Evolutionary conservation across 2,797 vertebrate genomes (phyloP).

Genomic region (Tapirus indicus): DNA sequence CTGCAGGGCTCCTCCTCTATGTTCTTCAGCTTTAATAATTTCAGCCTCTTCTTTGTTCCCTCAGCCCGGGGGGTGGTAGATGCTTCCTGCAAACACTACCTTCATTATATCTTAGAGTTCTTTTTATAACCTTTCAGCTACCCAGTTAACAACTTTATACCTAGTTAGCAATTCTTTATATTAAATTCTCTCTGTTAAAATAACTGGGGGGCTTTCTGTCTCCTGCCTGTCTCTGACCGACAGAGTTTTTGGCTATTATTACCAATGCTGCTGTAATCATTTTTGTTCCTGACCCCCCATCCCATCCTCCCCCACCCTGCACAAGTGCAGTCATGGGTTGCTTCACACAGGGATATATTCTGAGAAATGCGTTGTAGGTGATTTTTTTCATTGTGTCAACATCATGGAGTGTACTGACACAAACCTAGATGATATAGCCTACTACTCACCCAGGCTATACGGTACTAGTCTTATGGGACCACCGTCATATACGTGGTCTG

Average conservation of each 20-base stretch:
- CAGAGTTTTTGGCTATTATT: not conserved
- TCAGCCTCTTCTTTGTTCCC: slow-evolving; percentile 28
- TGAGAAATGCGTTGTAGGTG: too few relatives aligned
- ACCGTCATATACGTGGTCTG: too few relatives aligned
- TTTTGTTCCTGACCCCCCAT: not conserved
- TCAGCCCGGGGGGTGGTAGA: not conserved
- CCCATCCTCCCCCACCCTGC: too few relatives aligned
- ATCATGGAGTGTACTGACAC: too few relatives aligned
- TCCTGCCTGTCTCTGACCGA: not conserved
- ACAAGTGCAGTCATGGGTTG: too few relatives aligned
- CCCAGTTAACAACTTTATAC: not conserved
- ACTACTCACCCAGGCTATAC: too few relatives aligned
- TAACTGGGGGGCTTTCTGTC: not conserved
- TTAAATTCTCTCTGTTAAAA: slow-evolving; percentile 47
- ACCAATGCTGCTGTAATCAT: not conserved
- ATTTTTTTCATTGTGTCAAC: too few relatives aligned
- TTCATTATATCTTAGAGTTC: not conserved
- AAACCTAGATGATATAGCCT: too few relatives aligned
- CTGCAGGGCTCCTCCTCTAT: not conserved
- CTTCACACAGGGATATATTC: too few relatives aligned
- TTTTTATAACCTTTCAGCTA: slow-evolving; percentile 50
- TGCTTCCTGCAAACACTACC: not conserved
- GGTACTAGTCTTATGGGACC: too few relatives aligned
- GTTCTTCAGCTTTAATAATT: not conserved
- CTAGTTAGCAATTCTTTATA: slow-evolving; percentile 36